These are phyloP conservation scores for Papilio glaucus DNA, from an alignment of 1,140 invertebrate genomes.

Conservation along the genomic window DNA sequence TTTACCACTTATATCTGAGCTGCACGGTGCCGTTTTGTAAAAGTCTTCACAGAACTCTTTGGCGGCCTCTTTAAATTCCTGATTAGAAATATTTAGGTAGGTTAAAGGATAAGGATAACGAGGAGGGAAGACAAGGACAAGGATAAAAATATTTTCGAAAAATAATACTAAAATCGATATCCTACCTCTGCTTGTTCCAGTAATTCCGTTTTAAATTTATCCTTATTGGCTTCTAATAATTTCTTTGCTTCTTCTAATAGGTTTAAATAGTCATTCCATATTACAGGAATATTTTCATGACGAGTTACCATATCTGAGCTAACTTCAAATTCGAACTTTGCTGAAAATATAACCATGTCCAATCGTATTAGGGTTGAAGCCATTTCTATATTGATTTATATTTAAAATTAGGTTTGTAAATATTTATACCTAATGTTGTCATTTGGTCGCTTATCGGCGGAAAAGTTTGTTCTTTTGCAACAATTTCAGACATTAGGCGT, in stretches of 20 bases:
- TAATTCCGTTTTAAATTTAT: slow-evolving; percentile 88
- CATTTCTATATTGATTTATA: background rate
- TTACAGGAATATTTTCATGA: slow-evolving; percentile 85
- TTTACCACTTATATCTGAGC: slow-evolving; percentile 84
- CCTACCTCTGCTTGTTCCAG: slow-evolving; percentile 85
- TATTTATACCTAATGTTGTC: slow-evolving; percentile 85
- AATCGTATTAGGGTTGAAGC: background rate
- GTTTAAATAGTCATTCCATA: slow-evolving; percentile 87
- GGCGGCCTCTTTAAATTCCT: slow-evolving; percentile 86
- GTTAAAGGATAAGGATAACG: slow-evolving; percentile 35
- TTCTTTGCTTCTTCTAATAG: slow-evolving; percentile 86
- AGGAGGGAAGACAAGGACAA: slow-evolving; percentile 12
- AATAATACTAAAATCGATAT: slow-evolving; percentile 23
- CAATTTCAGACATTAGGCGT: slow-evolving; percentile 85
- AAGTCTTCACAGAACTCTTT: slow-evolving; percentile 86
- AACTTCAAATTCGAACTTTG: slow-evolving; percentile 87
- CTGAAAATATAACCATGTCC: slow-evolving; percentile 54
- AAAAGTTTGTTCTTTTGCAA: slow-evolving; percentile 86
- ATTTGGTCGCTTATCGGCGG: slow-evolving; percentile 89
- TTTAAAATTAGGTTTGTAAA: background rate
- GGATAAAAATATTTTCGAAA: slow-evolving; percentile 12
- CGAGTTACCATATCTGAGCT: slow-evolving; percentile 84
- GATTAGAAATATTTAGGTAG: slow-evolving; percentile 30
- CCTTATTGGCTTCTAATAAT: slow-evolving; percentile 88
- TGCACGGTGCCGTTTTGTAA: slow-evolving; percentile 85